These are phyloP conservation scores for Drosophila tani DNA, from an alignment of 1,140 invertebrate species.

Conservation along the genomic window DNA sequence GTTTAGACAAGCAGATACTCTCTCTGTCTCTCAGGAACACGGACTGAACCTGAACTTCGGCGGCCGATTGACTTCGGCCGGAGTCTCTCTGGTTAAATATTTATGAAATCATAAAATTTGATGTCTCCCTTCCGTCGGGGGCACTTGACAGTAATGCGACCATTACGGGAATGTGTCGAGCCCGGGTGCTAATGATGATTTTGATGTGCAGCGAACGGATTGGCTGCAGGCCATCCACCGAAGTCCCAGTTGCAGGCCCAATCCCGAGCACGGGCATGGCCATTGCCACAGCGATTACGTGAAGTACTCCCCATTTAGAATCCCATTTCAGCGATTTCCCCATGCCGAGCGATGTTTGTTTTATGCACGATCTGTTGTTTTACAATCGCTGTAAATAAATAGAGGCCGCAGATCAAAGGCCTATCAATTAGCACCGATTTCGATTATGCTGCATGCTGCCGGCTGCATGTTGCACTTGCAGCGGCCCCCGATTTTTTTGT, in stretches of 20 bases:
- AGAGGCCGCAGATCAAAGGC: slow-evolving; percentile 76
- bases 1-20: slow-evolving; percentile 62
- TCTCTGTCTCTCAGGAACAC: not conserved
- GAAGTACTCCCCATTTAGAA: slow-evolving; percentile 52
- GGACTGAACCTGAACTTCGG: slow-evolving; percentile 22
- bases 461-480: slow-evolving; percentile 49
- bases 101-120: slow-evolving; percentile 85
- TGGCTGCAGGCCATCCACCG: slow-evolving; percentile 49
- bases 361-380: slow-evolving; percentile 75
- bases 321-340: slow-evolving; percentile 7
- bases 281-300: slow-evolving; percentile 68
- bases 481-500: slow-evolving; percentile 14
- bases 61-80: slow-evolving; percentile 19
- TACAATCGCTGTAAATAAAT: slow-evolving; percentile 82
- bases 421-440: slow-evolving; percentile 78
- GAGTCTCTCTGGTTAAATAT: slow-evolving; percentile 63
- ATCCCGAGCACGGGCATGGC: slow-evolving; percentile 27
- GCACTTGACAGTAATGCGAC: slow-evolving; percentile 71
- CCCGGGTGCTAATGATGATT: slow-evolving; percentile 79
- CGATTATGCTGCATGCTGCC: slow-evolving; percentile 79
- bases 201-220: slow-evolving; percentile 83
- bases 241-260: slow-evolving; percentile 9
- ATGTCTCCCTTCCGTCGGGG: slow-evolving; percentile 71
- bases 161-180: slow-evolving; percentile 31
- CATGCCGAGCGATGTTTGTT: slow-evolving; percentile 61